Conservation (phyloP, 1,140 invertebrate species). For the Piezodorus guildinii region DNA sequence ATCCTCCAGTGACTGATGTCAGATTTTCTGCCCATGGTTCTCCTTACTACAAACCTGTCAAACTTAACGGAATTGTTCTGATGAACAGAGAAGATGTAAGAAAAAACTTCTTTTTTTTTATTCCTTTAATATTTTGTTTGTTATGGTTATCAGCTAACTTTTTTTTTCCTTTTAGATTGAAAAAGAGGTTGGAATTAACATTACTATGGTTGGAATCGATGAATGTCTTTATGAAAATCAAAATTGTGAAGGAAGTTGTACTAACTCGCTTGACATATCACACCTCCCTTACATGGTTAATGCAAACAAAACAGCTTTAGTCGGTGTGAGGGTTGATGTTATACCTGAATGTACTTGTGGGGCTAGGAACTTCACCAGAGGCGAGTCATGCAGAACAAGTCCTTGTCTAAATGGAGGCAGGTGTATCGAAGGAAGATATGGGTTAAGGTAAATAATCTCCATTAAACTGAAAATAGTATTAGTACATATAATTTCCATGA, state of each 20-base stretch:
- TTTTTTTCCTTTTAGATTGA: slow-evolving; percentile 56
- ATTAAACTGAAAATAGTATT: background rate
- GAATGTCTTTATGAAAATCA: slow-evolving; percentile 92
- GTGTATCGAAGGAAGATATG: slow-evolving; percentile 78
- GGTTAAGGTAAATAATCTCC: slow-evolving; percentile 47
- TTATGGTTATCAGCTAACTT: background rate
- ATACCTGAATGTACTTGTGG: slow-evolving; percentile 84
- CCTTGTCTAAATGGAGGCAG: slow-evolving; percentile 91
- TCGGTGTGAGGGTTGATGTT: slow-evolving; percentile 81
- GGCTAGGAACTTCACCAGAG: slow-evolving; percentile 77
- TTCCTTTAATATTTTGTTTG: background rate
- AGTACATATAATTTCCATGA: no score
- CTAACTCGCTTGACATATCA: slow-evolving; percentile 80
- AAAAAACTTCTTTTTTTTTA: background rate
- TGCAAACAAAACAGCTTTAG: slow-evolving; percentile 88
- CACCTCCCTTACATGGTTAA: slow-evolving; percentile 88
- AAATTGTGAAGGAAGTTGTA: slow-evolving; percentile 91
- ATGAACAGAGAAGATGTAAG: slow-evolving; percentile 76
- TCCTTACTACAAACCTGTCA: slow-evolving; percentile 87
- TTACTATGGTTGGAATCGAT: slow-evolving; percentile 95
- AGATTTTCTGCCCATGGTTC: slow-evolving; percentile 91
- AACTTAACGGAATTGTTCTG: slow-evolving; percentile 86
- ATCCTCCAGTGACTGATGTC: slow-evolving; percentile 83
- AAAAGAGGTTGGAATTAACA: slow-evolving; percentile 82
- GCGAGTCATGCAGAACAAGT: slow-evolving; percentile 76